Evolutionary conservation across 2,797 vertebrate genomes (phyloP).

Genomic region (Garrulus glandarius): DNA sequence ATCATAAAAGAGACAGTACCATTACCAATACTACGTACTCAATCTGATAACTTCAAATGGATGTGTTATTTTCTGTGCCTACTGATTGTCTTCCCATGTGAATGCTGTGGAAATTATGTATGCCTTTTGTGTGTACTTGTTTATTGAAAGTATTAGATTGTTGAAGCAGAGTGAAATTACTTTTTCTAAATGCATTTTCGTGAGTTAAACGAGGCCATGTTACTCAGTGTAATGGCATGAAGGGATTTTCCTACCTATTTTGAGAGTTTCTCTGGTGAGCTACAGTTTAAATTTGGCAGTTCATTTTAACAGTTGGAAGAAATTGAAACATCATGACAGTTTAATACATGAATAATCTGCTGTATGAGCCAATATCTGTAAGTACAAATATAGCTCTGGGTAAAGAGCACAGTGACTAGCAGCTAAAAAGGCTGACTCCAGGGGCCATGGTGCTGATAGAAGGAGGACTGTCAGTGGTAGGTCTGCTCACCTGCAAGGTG

Average conservation of each 20-base stretch:
- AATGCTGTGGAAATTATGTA: neutral
- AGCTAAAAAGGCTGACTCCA: neutral
- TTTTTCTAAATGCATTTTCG: neutral
- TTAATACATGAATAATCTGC: conserved; percentile 48
- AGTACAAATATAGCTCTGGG: conserved; percentile 3
- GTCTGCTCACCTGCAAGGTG: neutral
- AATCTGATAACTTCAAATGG: neutral
- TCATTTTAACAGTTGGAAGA: conserved; percentile 42
- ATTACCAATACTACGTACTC: fast-evolving
- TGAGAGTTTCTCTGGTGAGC: conserved; percentile 39
- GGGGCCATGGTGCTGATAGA: neutral
- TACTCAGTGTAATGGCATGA: conserved; percentile 30
- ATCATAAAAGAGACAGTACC: neutral
- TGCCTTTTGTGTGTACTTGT: neutral
- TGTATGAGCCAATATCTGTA: neutral
- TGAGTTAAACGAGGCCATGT: neutral
- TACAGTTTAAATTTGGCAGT: conserved; percentile 57
- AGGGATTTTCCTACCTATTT: conserved; percentile 64
- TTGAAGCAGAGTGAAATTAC: neutral
- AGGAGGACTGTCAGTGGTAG: neutral
- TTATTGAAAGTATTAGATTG: neutral
- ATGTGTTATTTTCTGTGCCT: neutral
- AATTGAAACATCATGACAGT: conserved; percentile 35
- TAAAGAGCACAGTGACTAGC: neutral
- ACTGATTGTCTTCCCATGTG: neutral